These are phyloP conservation scores for Dasypus novemcinctus DNA, from an alignment of 2,113 vertebrate genomes.

Conservation along the genomic window DNA sequence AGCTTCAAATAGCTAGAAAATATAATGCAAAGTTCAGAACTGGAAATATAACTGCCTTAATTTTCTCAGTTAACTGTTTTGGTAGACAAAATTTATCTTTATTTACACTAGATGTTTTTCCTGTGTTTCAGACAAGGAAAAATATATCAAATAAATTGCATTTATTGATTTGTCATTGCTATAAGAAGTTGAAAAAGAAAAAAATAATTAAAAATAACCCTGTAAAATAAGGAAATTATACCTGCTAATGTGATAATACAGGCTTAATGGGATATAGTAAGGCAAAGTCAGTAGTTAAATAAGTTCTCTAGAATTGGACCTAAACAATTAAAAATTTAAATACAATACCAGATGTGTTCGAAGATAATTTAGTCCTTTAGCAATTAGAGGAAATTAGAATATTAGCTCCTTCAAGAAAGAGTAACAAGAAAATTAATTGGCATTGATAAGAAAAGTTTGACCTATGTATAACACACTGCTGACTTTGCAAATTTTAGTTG, in stretches of 20 bases:
- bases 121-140: background rate
- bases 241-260: background rate
- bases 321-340: background rate
- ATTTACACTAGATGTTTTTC: background rate
- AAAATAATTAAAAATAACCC: background rate
- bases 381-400: background rate
- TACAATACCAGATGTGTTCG: background rate
- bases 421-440: background rate
- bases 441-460: background rate
- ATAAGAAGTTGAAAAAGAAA: background rate
- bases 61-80: background rate
- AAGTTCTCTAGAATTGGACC: background rate
- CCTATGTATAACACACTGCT: background rate
- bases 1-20: background rate
- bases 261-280: background rate
- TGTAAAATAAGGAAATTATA: background rate
- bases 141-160: background rate
- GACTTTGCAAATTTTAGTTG: background rate
- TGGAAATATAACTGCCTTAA: background rate
- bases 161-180: background rate
- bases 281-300: background rate
- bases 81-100: background rate
- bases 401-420: background rate
- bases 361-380: background rate
- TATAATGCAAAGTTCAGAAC: background rate